Percentiles rank a stretch among this genome's conserved stretches.
These are phyloP conservation scores for Pempheris klunzingeri DNA, from an alignment of 2,797 vertebrate species.

Conservation along the genomic window DNA sequence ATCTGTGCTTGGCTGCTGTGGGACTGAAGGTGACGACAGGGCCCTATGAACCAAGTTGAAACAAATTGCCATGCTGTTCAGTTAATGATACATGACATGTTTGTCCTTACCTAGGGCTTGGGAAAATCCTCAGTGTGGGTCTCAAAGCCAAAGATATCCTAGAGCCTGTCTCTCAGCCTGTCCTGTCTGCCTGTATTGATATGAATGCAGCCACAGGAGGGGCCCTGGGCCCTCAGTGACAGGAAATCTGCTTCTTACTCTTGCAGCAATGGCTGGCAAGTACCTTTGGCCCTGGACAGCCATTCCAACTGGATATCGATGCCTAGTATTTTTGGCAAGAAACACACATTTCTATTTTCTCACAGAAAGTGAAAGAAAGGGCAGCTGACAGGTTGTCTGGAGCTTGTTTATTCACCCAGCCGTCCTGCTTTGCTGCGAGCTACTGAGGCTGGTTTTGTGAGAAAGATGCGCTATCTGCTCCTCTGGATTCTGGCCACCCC, in stretches of 20 bases:
- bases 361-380: conserved; percentile 18
- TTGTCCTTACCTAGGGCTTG: conserved; percentile 56
- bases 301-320: conserved; percentile 14
- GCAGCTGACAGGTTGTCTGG: conserved; percentile 24
- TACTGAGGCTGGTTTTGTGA: neutral
- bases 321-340: conserved; percentile 41
- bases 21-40: conserved; percentile 29
- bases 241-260: conserved; percentile 1
- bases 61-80: conserved; percentile 60
- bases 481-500: conserved; percentile 34
- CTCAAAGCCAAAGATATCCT: conserved; percentile 47
- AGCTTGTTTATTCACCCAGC: conserved; percentile 9
- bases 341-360: conserved; percentile 47
- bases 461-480: conserved; percentile 35
- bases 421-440: conserved; percentile 17
- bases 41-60: conserved; percentile 62
- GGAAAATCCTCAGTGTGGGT: conserved; percentile 35
- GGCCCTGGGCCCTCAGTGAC: neutral
- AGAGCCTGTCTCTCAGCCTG: conserved; percentile 35
- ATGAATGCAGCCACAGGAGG: conserved; percentile 32
- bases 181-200: conserved; percentile 16
- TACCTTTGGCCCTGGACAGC: neutral
- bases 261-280: conserved; percentile 25
- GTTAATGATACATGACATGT: conserved; percentile 62
- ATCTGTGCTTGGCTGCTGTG: conserved; percentile 48